Conservation (phyloP, 2,113 vertebrate species). For the Mirounga angustirostris region DNA sequence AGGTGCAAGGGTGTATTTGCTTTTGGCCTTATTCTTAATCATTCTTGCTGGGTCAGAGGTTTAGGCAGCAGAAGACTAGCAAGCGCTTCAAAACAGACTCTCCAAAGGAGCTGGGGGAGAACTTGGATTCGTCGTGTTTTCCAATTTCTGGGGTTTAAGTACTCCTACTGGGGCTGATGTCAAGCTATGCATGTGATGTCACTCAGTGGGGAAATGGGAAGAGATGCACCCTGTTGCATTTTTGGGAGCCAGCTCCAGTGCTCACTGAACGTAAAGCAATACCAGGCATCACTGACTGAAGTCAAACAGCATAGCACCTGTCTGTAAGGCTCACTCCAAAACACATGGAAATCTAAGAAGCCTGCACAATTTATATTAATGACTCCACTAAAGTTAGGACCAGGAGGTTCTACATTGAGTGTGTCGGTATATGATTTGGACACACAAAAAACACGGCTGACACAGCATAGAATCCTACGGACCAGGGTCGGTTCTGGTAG, state of each 20-base stretch:
- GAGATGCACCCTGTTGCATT: fast-evolving
- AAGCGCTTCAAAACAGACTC: fast-evolving
- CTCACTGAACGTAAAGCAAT: fast-evolving
- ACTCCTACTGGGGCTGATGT: background rate
- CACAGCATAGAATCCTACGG: fast-evolving
- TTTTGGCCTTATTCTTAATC: background rate
- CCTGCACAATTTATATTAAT: fast-evolving
- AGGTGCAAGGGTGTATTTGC: background rate
- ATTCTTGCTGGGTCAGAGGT: background rate
- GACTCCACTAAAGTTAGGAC: too few relatives aligned
- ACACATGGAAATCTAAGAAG: too few relatives aligned
- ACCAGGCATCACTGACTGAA: fast-evolving
- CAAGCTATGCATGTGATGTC: fast-evolving
- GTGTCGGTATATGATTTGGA: fast-evolving
- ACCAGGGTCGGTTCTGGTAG: fast-evolving
- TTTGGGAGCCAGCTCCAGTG: fast-evolving
- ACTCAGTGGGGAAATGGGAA: background rate
- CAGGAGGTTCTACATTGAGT: background rate
- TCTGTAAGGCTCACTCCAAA: too few relatives aligned
- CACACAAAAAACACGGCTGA: background rate
- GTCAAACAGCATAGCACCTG: background rate
- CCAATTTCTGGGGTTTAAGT: background rate
- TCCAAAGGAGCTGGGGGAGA: background rate
- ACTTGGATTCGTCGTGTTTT: fast-evolving
- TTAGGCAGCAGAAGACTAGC: background rate